Evolutionary conservation across 2,888 invertebrate genomes (phyloP), one percentile per base, ranked within the genome.

Genomic region (Leptothorax acervorum): DNA sequence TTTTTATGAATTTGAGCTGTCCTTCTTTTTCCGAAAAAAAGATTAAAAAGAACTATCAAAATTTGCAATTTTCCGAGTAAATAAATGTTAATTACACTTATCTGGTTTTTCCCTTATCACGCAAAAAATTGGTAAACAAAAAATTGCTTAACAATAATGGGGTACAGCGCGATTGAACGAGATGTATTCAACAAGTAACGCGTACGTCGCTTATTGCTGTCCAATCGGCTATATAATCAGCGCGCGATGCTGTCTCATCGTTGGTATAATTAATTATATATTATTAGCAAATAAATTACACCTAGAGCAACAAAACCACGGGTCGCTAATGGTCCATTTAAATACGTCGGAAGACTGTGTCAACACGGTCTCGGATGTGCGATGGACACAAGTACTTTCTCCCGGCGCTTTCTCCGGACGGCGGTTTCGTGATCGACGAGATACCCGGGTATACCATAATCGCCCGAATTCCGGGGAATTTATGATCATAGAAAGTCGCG

Each of bases 311-410:
- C 73, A 48, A 39, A 66, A 57, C 60, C 9, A 28, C 28, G 66
- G 55, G 15, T 18, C 53, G 76, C 68, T 82, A 70, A 82, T 70
- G 84, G 81, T 88, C 87, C 89, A 90, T 48, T 82, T 71, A 60
- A 35, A 53, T 39, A 57, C 23, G 63, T 55, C 74, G 35, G 35
- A 68, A 85, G 62, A 87, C 71, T 82, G 71, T 87, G 85, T 90
- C 90, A 85, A 84, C 86, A 87, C 11, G 48, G 18, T 66, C 76
- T 82, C 84, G 42, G 73, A 87, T 89, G 82, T 91, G 68, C 83
- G 86, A 90, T 90, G 86, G 86, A 91, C 86, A 78, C 31, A 85
- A 83, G 78, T 87, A 92, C 92, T 92, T 92, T 92, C 92, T 92
- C 92, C 85, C 85, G 79, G 18, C 84, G 90, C 92, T 92, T 92